phyloP scores from a whole-genome alignment of 1,140 invertebrate species.

The Drosophila virilis region DNA sequence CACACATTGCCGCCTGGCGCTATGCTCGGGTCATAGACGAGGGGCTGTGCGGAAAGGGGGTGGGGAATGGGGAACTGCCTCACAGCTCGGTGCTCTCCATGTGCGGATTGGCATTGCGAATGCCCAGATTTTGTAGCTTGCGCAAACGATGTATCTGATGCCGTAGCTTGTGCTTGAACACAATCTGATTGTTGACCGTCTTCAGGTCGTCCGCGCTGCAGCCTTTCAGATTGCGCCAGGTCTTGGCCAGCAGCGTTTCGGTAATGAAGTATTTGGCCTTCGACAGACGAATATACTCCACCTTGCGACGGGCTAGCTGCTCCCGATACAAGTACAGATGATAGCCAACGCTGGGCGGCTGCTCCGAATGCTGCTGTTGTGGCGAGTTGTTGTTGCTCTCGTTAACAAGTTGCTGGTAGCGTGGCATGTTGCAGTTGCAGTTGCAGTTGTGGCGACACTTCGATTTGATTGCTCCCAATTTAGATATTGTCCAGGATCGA shows the following conservation, averaged over 20 bases:
- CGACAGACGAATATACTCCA: slow-evolving; percentile 67
- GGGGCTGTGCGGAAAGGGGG: too few species aligned
- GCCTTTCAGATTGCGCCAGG: slow-evolving; percentile 63
- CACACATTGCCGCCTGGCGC: slow-evolving; percentile 1
- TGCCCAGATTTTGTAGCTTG: slow-evolving; percentile 59
- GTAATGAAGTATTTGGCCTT: slow-evolving; percentile 76
- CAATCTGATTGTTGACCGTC: slow-evolving; percentile 69
- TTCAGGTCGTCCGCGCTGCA: slow-evolving; percentile 67
- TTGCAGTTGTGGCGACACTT: slow-evolving; percentile 7
- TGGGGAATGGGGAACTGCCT: neutral
- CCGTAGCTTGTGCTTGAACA: slow-evolving; percentile 69
- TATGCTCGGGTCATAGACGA: slow-evolving; percentile 28
- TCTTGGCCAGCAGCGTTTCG: slow-evolving; percentile 66
- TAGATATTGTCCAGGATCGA: slow-evolving; percentile 9
- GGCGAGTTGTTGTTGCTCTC: slow-evolving; percentile 15
- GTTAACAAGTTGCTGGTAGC: slow-evolving; percentile 59
- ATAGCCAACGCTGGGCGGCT: slow-evolving; percentile 56
- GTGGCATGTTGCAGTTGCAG: slow-evolving; percentile 32
- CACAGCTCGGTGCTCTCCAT: slow-evolving; percentile 70
- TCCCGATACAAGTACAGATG: slow-evolving; percentile 70
- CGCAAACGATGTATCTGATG: slow-evolving; percentile 64
- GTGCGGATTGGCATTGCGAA: slow-evolving; percentile 68
- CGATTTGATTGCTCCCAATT: slow-evolving; percentile 13
- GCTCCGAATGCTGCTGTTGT: slow-evolving; percentile 21
- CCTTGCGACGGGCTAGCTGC: slow-evolving; percentile 62